Conservation (phyloP, 1,140 invertebrate species). For the Melipona quadrifasciata region DNA sequence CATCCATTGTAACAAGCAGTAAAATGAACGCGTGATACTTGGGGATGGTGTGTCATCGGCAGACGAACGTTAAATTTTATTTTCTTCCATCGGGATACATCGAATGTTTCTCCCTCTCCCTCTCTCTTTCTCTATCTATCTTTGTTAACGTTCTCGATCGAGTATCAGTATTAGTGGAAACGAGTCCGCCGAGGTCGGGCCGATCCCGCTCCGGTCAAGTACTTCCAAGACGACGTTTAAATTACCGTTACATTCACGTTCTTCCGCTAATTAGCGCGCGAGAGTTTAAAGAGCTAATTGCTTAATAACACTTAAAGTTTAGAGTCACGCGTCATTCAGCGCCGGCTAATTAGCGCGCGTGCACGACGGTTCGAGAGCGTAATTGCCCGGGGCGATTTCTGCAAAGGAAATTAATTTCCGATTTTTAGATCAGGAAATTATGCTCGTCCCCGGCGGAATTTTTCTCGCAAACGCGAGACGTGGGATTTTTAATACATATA, state of each 20-base stretch:
- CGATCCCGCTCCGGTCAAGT: not conserved
- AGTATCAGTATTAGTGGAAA: too few relatives aligned
- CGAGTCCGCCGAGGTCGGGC: not conserved
- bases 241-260: not conserved
- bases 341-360: not conserved
- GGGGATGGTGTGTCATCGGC: not conserved
- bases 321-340: not conserved
- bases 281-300: not conserved
- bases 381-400: not conserved
- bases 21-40: not conserved
- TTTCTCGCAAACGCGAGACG: not conserved
- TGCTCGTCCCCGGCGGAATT: not conserved
- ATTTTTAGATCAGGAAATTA: not conserved
- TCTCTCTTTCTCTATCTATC: too few relatives aligned
- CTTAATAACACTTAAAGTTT: not conserved
- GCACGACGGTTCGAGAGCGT: not conserved
- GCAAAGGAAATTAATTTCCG: not conserved
- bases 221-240: not conserved
- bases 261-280: not conserved
- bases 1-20: conserved; percentile 18
- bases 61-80: conserved; percentile 8
- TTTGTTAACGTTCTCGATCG: not conserved
- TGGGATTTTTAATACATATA: not conserved
- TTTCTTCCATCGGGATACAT: not conserved
- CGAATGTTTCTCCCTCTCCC: not conserved